Conservation (phyloP, 2,888 invertebrate species). For the Brachyptera risi region DNA sequence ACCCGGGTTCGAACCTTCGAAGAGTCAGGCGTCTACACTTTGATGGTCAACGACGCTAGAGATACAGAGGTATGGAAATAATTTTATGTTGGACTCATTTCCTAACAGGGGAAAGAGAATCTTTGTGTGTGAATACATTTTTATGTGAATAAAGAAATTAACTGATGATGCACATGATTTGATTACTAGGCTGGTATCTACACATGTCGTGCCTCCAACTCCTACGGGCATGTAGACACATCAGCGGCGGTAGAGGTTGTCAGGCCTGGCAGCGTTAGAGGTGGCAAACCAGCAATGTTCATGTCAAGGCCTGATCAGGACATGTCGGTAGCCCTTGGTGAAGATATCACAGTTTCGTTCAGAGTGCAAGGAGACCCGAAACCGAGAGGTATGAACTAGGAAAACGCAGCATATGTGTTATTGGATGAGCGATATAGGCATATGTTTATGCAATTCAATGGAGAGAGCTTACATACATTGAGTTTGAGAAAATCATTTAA, state of each 20-base stretch:
- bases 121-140: too few relatives aligned
- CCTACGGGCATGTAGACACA: conserved; percentile 68
- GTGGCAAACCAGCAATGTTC: conserved; percentile 74
- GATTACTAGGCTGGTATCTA: conserved; percentile 41
- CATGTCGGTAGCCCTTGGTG: conserved; percentile 68
- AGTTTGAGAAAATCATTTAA: too few relatives aligned
- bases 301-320: conserved; percentile 73
- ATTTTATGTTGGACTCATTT: too few relatives aligned
- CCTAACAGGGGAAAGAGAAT: too few relatives aligned
- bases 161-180: too few relatives aligned
- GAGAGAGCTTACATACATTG: too few relatives aligned
- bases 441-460: too few relatives aligned
- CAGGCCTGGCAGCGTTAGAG: conserved; percentile 51
- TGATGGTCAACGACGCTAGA: conserved; percentile 37
- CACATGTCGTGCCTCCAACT: conserved; percentile 60
- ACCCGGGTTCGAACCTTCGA: conserved; percentile 65
- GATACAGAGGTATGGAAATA: too few relatives aligned
- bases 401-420: too few relatives aligned
- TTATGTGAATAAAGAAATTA: too few relatives aligned
- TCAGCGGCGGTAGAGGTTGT: conserved; percentile 55
- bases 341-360: conserved; percentile 79
- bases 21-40: conserved; percentile 71
- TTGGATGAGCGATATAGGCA: too few relatives aligned
- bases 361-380: conserved; percentile 78
- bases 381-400: conserved; percentile 86